These are phyloP conservation scores for Noctua janthina DNA, from an alignment of 2,888 invertebrate genomes.

Conservation along the genomic window DNA sequence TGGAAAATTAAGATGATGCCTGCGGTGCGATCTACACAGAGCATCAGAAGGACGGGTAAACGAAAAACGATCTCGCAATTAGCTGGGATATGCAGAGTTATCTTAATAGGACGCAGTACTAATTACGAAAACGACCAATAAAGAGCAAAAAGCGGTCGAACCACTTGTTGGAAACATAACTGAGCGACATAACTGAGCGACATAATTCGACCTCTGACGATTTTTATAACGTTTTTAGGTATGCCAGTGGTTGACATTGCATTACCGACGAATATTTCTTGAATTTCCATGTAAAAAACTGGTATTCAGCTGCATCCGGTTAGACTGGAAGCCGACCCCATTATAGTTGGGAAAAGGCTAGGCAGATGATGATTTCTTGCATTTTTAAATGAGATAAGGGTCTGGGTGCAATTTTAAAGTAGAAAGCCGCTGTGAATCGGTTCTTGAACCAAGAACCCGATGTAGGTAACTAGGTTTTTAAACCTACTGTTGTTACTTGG, in stretches of 20 bases:
- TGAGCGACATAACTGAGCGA: constrained; percentile 16
- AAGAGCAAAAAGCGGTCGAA: constrained; percentile 38
- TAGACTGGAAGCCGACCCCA: too few species aligned
- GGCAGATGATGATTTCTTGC: background rate
- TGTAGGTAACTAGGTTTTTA: background rate
- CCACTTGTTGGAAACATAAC: constrained; percentile 20
- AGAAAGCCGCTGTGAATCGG: background rate
- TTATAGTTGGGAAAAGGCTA: too few species aligned
- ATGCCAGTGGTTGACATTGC: constrained; percentile 24
- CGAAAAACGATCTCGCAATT: too few species aligned
- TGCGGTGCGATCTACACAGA: too few species aligned
- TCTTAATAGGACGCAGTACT: constrained; percentile 40
- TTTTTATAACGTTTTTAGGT: constrained; percentile 7
- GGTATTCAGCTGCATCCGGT: too few species aligned
- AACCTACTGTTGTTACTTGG: too few species aligned
- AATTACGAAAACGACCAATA: constrained; percentile 33
- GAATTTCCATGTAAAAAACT: too few species aligned
- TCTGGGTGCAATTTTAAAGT: background rate
- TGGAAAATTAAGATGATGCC: too few species aligned
- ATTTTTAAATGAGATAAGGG: background rate
- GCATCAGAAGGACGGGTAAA: too few species aligned
- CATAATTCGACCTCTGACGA: constrained; percentile 48
- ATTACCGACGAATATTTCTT: background rate
- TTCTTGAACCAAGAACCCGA: background rate
- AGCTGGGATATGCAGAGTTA: background rate